These are phyloP conservation scores for Acipenser oxyrinchus DNA, from an alignment of 2,797 vertebrate genomes.

Conservation along the genomic window DNA sequence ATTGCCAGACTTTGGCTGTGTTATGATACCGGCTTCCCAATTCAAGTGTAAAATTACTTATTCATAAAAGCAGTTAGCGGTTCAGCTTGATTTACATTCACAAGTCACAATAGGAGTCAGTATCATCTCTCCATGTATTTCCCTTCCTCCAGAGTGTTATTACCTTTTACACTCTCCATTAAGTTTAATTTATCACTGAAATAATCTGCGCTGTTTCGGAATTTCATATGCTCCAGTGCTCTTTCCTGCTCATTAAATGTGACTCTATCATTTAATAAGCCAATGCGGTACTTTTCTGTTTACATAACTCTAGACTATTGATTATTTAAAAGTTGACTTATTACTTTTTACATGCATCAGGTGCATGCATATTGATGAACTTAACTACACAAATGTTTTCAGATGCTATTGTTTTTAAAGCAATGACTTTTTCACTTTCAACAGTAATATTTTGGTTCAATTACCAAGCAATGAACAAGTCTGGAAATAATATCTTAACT, in stretches of 20 bases:
- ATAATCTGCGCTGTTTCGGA: constrained; percentile 70
- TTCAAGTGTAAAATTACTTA: constrained; percentile 2
- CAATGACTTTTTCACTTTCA: too few relatives aligned
- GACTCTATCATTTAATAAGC: constrained; percentile 72
- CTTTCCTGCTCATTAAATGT: constrained; percentile 66
- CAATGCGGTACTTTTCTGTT: constrained; percentile 59
- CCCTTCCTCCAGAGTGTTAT: constrained; percentile 59
- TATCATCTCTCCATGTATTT: constrained; percentile 65
- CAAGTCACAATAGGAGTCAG: constrained; percentile 37
- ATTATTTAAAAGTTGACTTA: constrained; percentile 9
- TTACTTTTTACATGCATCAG: constrained; percentile 5
- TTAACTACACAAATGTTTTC: not conserved
- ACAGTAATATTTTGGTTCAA: too few relatives aligned
- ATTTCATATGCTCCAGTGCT: constrained; percentile 60
- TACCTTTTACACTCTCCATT: constrained; percentile 74
- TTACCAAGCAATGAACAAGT: too few relatives aligned
- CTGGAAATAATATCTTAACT: too few relatives aligned
- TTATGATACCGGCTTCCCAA: not conserved
- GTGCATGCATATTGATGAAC: not conserved
- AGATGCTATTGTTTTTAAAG: too few relatives aligned
- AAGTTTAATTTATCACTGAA: constrained; percentile 71
- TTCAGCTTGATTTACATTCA: constrained; percentile 26
- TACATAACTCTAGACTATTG: constrained; percentile 32
- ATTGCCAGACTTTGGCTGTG: constrained; percentile 4
- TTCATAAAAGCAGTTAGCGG: constrained; percentile 35